Base-by-base conservation (phyloP, 1,140 invertebrate genomes). In the Drosophila fuyamai region DNA sequence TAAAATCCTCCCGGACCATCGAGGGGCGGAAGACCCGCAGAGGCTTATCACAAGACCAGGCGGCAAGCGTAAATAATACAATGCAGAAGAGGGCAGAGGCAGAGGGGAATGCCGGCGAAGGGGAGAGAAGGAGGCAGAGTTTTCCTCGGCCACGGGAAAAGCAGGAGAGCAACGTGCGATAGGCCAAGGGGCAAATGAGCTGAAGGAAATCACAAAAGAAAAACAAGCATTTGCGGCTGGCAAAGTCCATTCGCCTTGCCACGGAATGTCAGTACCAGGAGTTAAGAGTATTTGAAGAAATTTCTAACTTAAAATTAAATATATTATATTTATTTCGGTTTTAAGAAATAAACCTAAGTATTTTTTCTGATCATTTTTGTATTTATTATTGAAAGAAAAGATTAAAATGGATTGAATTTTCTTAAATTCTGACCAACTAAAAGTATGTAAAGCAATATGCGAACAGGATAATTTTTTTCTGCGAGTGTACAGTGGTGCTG, bases 231-330 rank as follows among this genome's bases (percentile, higher is more conserved):
- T 83, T 83, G 66, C 65, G 65, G 58, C 75, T 46, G 63, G 58
- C 55, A 74, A 88, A 90, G 84, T 89, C 84, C 85, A 89, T 89
- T 89, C 81, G 84, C 84, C 84, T 58, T 65, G 38, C 60, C 62
- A 36, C 12, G 13, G 40, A 53, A 58, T 53, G 41, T 58, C 65
- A 61, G 54, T 53, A 65, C 63, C 73, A 84, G 85, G 80, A 89
- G 80, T 44, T 56, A 27, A 12, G 29, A 0, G 12, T 47, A 68
- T 38, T 51, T 48, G 29, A 1, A 10, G 35, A 36, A 32, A 35
- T 59, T 5, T 8, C 8, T 7, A 29, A 27, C 13, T 41, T 7
- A 3, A 7, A 41, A 6, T 14, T 14, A n/a, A 7, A 41, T 14
- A 14, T 12, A 10, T 48, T 2, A 48, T 27, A 6, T 29, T 29